Base-by-base conservation (phyloP, 2,888 invertebrate genomes). In the Crossocerus cetratus region DNA sequence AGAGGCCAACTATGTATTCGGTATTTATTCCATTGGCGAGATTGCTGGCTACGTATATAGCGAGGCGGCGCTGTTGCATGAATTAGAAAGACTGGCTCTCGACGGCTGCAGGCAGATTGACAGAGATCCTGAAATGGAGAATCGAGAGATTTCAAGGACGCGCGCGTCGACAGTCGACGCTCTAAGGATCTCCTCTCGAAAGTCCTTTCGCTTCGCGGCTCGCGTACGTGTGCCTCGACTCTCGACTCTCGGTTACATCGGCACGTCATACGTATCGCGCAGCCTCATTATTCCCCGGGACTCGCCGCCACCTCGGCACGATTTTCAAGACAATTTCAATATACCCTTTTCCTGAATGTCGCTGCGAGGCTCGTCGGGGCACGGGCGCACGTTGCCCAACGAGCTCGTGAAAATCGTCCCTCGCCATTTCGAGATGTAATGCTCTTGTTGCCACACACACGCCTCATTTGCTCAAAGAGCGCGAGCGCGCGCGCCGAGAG, bases 391-490 rank as follows among this genome's bases (percentile, higher is more conserved):
- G 32, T 32, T 32, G 32, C 8, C 32, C 54, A 74, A 76, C 69
- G 62, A 74, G 74, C 32, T 74, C 64, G 72, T 76, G 76, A 76
- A 76, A 77, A 76, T 70, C 67, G 66, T 76, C 72, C 66, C 61
- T 66, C 42, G 32, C 69, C 58, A 76, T 76, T 77, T 69, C 55
- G 60, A 63, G 22, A 66, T 72, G 69, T 77, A 76, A 76, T 72
- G 63, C 69, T 65, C 69, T 53, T 65, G 60, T 77, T 77, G 76
- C 76, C 55, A 57, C 76, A 72, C 68, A 72, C 76, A 69, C 68
- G 69, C 76, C 72, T 66, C 76, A 77, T 72, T 77, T 77, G 65
- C 45, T 60, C 49, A 65, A 71, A 75, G 68, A 55, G 61, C 59
- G 20, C 49, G 43, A 53, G 59, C 63, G 68, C 18, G 20, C 59